These are phyloP conservation scores for Mallotus villosus DNA, from an alignment of 2,797 vertebrate species.

Conservation along the genomic window DNA sequence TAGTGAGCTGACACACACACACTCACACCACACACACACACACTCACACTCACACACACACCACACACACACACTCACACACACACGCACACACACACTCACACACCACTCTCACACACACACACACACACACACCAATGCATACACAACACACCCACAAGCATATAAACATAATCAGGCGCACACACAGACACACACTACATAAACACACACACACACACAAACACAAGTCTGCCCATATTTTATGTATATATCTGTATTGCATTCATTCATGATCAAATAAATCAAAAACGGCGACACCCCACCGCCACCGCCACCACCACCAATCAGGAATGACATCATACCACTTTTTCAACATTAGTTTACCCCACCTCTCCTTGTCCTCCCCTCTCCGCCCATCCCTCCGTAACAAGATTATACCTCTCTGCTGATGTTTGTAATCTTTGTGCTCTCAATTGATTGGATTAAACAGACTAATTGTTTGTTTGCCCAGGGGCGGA, in stretches of 20 bases:
- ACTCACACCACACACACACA: slow-evolving; percentile 1
- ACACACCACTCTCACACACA: not conserved
- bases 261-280: no score
- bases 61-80: slow-evolving; percentile 7
- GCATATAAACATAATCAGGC: not conserved
- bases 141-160: not conserved
- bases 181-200: not conserved
- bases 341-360: not conserved
- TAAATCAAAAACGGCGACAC: not conserved
- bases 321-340: no score
- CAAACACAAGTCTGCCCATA: not conserved
- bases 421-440: slow-evolving; percentile 1
- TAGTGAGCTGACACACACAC: not conserved
- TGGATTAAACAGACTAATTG: not conserved
- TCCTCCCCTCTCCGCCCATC: not conserved
- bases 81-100: not conserved
- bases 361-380: not conserved
- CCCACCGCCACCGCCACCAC: not conserved
- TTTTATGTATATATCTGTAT: no score
- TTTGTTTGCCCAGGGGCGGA: not conserved
- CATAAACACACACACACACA: not conserved
- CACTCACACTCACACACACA: slow-evolving; percentile 21
- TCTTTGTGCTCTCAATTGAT: not conserved
- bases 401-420: not conserved
- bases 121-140: not conserved